Evolutionary conservation across 1,140 invertebrate species (phyloP).

Genomic region (Drosophila kurseongensis): DNA sequence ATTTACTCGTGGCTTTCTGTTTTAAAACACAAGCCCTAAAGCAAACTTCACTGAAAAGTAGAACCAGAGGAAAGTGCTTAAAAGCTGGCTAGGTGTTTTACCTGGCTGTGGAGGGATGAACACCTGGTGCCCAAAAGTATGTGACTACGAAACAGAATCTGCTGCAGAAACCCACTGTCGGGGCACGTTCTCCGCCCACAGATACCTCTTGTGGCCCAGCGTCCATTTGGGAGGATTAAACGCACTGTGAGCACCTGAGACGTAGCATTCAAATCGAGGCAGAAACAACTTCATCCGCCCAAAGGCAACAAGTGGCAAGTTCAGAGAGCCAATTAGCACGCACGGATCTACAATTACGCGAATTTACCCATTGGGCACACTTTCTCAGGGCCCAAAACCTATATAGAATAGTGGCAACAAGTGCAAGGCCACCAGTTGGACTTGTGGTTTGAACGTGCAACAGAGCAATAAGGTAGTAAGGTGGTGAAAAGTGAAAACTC

Average conservation of each 20-base stretch:
- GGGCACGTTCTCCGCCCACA: neutral
- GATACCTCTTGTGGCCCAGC: slow-evolving; percentile 3
- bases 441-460: slow-evolving; percentile 25
- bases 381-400: slow-evolving; percentile 52
- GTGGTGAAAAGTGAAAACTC: slow-evolving; percentile 62
- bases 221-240: slow-evolving; percentile 15
- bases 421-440: slow-evolving; percentile 55
- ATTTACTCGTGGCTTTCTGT: neutral
- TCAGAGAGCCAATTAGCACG: slow-evolving; percentile 54
- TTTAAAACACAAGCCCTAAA: slow-evolving; percentile 27
- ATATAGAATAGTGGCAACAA: slow-evolving; percentile 68
- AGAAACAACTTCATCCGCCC: slow-evolving; percentile 22
- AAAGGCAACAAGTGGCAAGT: slow-evolving; percentile 34
- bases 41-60: slow-evolving; percentile 24
- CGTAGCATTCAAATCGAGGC: slow-evolving; percentile 16
- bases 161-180: neutral
- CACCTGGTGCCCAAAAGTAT: slow-evolving; percentile 25
- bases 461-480: neutral
- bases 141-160: slow-evolving; percentile 10
- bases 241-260: neutral
- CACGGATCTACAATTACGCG: slow-evolving; percentile 60
- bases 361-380: slow-evolving; percentile 66
- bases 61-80: slow-evolving; percentile 1
- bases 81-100: slow-evolving; percentile 42
- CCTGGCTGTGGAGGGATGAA: neutral